Base-by-base conservation (phyloP, 30 jellyfish, hydroid and myxozoan genomes). In the Haliclystus octoradiatus region DNA sequence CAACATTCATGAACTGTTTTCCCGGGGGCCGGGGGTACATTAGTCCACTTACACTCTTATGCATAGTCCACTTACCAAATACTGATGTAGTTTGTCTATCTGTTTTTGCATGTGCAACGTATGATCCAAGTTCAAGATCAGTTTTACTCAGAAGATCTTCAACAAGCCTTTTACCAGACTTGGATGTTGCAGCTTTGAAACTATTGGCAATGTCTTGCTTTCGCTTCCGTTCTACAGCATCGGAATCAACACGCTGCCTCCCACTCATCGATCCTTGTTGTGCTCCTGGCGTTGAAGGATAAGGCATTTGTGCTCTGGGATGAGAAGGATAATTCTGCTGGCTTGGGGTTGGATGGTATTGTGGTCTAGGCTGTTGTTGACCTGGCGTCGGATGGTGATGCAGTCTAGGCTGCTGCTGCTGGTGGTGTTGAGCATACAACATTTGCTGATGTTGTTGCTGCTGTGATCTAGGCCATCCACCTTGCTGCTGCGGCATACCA, bases 141-240 rank as follows among this genome's bases (percentile, higher is more conserved):
- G 82, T 51, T 49, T 78, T 78, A 22, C 77, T 51, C 13, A 78
- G 47, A 15, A 78, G 62, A 49, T 62, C 77, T 26, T 78, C 92
- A 5, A 69, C 47, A 62, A 78, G 64, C 31, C 62, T 68, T 34
- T 61, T 78, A 24, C 92, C 92, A 23, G 19, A 79, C 62, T 61
- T 69, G 32, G 62, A 49, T 29, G 62, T 69, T 5, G 19, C 57
- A 4, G 82, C 31, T 30, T 50, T 60, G 67, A 49, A 5, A 27
- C 92, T 79, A 32, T 75, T 69, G 26, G 62, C 57, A 22, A 79
- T 65, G 33, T 72, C 52, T 49, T 81, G 87, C 49, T 66, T 72
- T 63, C 71, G 62, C 46, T 61, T 81, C 52, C 82, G 65, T 57
- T 73, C 66, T 66, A 66, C 87, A 19, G 57, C 94, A 28, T 64